A percentile compares a stretch with the other conserved stretches of the same genome.
Conservation (phyloP, 2,888 invertebrate species). For the Drosophila mercatorum region DNA sequence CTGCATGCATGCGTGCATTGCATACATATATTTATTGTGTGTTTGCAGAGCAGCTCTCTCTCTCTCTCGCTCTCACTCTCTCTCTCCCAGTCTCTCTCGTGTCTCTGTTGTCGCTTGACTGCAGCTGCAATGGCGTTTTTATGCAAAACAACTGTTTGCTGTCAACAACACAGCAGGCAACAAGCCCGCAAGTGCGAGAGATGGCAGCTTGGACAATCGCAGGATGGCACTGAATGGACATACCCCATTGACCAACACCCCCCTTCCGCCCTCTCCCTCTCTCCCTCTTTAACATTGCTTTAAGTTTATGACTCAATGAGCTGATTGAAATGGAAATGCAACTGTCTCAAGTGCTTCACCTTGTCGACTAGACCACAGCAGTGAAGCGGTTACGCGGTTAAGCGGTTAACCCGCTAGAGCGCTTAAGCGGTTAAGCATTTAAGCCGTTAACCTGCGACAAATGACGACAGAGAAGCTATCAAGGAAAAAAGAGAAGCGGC, state of each 20-base stretch:
- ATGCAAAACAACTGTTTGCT: slow-evolving; percentile 80
- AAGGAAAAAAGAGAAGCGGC: neutral
- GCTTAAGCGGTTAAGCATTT: slow-evolving; percentile 22
- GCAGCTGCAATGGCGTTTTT: slow-evolving; percentile 75
- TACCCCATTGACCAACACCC: slow-evolving; percentile 4
- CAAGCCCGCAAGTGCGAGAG: slow-evolving; percentile 16
- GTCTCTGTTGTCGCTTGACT: slow-evolving; percentile 37
- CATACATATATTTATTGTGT: slow-evolving; percentile 66
- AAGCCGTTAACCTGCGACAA: slow-evolving; percentile 19
- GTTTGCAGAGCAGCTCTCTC: slow-evolving; percentile 45
- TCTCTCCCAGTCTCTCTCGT: neutral
- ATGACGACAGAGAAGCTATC: slow-evolving; percentile 9
- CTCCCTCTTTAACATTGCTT: slow-evolving; percentile 38
- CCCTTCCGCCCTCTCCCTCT: neutral
- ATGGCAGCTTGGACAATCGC: slow-evolving; percentile 28
- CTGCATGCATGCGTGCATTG: slow-evolving; percentile 12
- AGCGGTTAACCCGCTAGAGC: slow-evolving; percentile 6
- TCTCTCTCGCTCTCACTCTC: slow-evolving; percentile 2
- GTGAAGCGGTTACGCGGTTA: slow-evolving; percentile 15
- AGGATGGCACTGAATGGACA: slow-evolving; percentile 25
- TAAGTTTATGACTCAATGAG: slow-evolving; percentile 53
- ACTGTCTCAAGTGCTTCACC: slow-evolving; percentile 8
- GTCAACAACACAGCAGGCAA: slow-evolving; percentile 70
- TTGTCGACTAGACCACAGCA: slow-evolving; percentile 2
- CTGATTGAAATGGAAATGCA: slow-evolving; percentile 46